Conservation (phyloP, 2,888 invertebrate species). For the Neoitamus cyanurus region DNA sequence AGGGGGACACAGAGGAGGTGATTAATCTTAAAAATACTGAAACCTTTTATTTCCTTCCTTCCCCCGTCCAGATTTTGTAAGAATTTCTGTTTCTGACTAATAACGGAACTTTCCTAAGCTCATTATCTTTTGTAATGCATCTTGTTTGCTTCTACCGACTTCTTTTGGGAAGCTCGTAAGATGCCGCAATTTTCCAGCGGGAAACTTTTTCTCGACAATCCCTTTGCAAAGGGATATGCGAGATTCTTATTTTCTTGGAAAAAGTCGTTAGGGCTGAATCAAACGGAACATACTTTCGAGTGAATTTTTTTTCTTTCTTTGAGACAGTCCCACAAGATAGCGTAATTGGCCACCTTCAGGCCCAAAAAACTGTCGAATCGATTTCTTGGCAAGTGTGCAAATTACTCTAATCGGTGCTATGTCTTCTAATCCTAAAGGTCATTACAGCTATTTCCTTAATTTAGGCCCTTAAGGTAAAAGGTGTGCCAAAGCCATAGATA, state of each 20-base stretch:
- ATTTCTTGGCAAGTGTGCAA: not conserved
- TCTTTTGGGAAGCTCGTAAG: not conserved
- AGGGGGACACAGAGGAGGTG: not conserved
- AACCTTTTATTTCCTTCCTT: not conserved
- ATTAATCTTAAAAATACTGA: not conserved
- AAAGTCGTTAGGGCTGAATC: not conserved
- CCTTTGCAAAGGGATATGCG: not conserved
- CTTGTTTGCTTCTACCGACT: not conserved
- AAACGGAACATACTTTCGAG: not conserved
- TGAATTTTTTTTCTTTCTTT: not conserved
- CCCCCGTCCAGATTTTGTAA: not conserved
- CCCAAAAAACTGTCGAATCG: not conserved
- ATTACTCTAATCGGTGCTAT: not conserved
- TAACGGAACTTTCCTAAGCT: not conserved
- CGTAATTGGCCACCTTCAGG: not conserved
- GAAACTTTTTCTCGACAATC: not conserved
- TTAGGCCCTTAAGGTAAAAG: conserved; percentile 13
- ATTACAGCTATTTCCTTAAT: conserved; percentile 18
- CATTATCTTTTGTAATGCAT: conserved; percentile 10
- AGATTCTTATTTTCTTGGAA: not conserved
- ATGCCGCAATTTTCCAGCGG: not conserved
- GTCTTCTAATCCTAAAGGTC: not conserved
- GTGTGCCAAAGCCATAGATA: conserved; percentile 1
- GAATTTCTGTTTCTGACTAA: not conserved
- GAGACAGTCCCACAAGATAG: not conserved